Percentiles rank a stretch among this genome's conserved stretches.
phyloP scores from a whole-genome alignment of 2,797 vertebrate genomes.

The Pogoniulus pusillus region DNA sequence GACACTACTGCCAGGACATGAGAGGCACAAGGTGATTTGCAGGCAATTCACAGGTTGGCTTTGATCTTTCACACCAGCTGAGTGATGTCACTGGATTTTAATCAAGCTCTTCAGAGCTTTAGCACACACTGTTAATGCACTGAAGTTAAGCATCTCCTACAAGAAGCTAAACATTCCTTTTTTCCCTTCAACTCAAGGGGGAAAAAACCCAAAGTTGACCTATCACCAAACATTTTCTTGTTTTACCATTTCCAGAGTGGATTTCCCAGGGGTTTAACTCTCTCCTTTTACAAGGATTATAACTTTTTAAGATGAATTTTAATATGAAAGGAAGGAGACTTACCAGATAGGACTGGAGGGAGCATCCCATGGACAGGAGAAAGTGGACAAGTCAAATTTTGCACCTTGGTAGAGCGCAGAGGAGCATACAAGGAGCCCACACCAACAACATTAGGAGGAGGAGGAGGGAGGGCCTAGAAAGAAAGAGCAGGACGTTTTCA shows the following conservation, averaged over 20 bases:
- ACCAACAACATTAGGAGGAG: not conserved
- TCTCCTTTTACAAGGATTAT: not conserved
- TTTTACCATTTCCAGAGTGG: not conserved
- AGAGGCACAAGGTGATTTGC: not conserved
- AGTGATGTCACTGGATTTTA: not conserved
- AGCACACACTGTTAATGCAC: not conserved
- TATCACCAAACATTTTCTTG: fast-evolving
- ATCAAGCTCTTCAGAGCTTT: not conserved
- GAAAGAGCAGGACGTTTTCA: not conserved
- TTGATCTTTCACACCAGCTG: not conserved
- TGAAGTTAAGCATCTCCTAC: not conserved
- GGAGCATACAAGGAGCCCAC: not conserved
- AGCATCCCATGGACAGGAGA: fast-evolving
- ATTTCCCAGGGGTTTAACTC: not conserved
- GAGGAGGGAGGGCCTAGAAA: not conserved
- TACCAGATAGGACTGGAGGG: not conserved
- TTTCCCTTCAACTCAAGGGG: not conserved
- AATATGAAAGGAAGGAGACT: not conserved
- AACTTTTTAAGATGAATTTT: not conserved
- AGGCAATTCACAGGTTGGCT: not conserved
- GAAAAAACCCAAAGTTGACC: not conserved
- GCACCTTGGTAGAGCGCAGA: not conserved
- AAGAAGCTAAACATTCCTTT: not conserved
- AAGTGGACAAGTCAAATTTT: not conserved
- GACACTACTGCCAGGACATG: not conserved